Evolutionary conservation across 2,888 invertebrate species (phyloP).

Genomic region (Ditylenchus weischeri): DNA sequence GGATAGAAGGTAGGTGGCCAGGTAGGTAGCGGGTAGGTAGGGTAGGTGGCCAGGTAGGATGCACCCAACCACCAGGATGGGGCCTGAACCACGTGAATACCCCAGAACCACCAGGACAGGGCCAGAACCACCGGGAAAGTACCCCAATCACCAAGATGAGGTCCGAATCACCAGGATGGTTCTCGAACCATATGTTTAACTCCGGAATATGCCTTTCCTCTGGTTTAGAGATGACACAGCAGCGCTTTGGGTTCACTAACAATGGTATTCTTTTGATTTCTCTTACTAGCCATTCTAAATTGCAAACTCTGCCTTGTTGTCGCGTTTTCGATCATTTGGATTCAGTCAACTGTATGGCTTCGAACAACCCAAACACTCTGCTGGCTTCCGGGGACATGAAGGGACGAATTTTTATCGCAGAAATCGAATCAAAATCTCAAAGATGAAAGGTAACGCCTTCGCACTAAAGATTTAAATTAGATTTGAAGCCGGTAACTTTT

Average conservation of each 20-base stretch:
- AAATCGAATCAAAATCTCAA: slow-evolving; percentile 34
- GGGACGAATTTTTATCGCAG: slow-evolving; percentile 68
- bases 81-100: too few relatives aligned
- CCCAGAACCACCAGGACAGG: too few relatives aligned
- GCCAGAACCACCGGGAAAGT: too few relatives aligned
- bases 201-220: slow-evolving; percentile 64
- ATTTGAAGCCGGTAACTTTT: too few relatives aligned
- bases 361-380: slow-evolving; percentile 76
- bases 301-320: background rate
- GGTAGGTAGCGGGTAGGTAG: too few relatives aligned
- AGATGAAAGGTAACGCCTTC: slow-evolving; percentile 32
- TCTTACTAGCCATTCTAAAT: background rate
- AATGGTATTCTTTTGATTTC: background rate
- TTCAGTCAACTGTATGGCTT: slow-evolving; percentile 78
- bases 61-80: too few relatives aligned
- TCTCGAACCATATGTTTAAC: too few relatives aligned
- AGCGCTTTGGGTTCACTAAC: slow-evolving; percentile 72
- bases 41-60: too few relatives aligned
- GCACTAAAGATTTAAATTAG: too few relatives aligned
- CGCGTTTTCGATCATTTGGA: slow-evolving; percentile 67
- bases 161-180: too few relatives aligned
- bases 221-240: slow-evolving; percentile 87
- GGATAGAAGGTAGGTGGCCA: too few relatives aligned
- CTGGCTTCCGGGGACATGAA: slow-evolving; percentile 83
- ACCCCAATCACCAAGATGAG: too few relatives aligned